These are phyloP conservation scores for Callorhinus ursinus DNA, from an alignment of 2,113 vertebrate species.

Conservation along the genomic window DNA sequence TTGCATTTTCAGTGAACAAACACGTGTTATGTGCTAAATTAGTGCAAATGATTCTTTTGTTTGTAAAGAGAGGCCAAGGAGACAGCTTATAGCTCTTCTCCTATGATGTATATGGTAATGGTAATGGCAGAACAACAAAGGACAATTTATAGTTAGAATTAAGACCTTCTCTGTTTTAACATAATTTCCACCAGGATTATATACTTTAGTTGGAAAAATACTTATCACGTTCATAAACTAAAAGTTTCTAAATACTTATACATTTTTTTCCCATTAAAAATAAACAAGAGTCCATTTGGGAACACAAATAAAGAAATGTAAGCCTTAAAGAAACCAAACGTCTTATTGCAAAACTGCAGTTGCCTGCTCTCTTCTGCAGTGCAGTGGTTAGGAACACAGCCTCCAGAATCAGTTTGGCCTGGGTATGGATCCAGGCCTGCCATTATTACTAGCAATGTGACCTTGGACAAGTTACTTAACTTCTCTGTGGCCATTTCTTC, in stretches of 20 bases:
- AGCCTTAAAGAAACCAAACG: neutral
- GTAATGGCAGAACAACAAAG: neutral
- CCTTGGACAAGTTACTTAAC: constrained; percentile 66
- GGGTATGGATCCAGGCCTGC: neutral
- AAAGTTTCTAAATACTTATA: neutral
- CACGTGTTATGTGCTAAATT: rapidly evolving
- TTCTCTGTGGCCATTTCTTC: constrained; percentile 67
- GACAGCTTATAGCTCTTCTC: neutral
- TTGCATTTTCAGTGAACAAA: neutral
- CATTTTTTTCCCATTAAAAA: neutral
- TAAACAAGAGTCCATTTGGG: neutral
- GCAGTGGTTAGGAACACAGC: neutral
- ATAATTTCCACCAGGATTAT: neutral
- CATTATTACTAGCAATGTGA: neutral
- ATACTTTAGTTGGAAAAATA: constrained; percentile 2
- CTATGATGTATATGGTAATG: neutral
- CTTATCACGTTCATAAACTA: neutral
- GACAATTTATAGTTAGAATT: neutral
- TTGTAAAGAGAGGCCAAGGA: constrained; percentile 5
- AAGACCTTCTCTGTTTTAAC: neutral
- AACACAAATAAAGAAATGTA: constrained; percentile 8
- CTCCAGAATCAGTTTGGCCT: neutral
- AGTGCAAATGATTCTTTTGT: neutral
- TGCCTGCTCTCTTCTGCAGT: neutral
- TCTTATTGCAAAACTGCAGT: neutral